phyloP scores from a whole-genome alignment of 2,113 vertebrate species.

The Gymnogyps californianus region DNA sequence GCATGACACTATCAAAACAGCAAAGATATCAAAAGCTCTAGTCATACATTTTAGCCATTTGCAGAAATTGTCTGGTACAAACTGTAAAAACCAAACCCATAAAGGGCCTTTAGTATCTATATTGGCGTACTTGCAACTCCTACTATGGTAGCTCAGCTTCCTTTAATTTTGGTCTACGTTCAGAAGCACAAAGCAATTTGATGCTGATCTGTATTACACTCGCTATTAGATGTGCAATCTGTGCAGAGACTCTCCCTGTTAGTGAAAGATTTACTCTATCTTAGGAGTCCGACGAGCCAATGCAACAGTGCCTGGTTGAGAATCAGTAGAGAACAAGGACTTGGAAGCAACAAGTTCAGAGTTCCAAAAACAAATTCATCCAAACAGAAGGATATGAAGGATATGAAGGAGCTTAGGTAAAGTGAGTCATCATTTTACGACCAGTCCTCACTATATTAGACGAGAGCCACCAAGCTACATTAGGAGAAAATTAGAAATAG shows the following conservation, averaged over 20 bases:
- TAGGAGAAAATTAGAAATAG: not conserved
- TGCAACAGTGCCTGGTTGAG: not conserved
- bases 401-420: not conserved
- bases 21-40: not conserved
- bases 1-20: accelerated
- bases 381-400: no score
- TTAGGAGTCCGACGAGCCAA: not conserved
- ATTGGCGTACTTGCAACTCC: not conserved
- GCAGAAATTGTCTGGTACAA: not conserved
- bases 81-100: not conserved
- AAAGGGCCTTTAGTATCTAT: not conserved
- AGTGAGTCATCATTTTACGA: not conserved
- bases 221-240: not conserved
- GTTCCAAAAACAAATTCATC: not conserved
- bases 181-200: not conserved
- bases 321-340: not conserved
- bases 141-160: accelerated
- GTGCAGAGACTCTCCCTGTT: not conserved
- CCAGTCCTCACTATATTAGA: not conserved
- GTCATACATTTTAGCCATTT: no score
- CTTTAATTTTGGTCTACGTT: accelerated
- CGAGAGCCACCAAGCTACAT: not conserved
- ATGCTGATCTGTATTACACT: not conserved
- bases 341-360: not conserved
- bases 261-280: accelerated